phyloP scores from a whole-genome alignment of 64 coral and sea anemone species.

The Pocillopora damicornis region DNA sequence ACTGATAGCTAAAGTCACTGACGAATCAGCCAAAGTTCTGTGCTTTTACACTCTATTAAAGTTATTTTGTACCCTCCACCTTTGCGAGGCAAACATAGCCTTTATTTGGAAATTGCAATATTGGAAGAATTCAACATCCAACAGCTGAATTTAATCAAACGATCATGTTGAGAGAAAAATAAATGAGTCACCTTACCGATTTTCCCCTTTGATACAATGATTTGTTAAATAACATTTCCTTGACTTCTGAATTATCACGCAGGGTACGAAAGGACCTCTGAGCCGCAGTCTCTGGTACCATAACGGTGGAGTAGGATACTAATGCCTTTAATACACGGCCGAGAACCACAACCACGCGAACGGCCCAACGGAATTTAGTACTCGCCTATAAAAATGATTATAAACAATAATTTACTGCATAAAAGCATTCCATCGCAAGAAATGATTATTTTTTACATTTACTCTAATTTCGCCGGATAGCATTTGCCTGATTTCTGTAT shows the following conservation, averaged over 20 bases:
- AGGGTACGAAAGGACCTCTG: conserved; percentile 71
- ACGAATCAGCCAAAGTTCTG: too few relatives aligned
- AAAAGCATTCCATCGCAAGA: too few relatives aligned
- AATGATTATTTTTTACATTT: too few relatives aligned
- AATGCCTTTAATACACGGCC: conserved; percentile 26
- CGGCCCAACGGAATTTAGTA: conserved; percentile 50
- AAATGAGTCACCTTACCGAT: conserved; percentile 44
- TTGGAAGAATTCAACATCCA: too few relatives aligned
- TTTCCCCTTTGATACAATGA: conserved; percentile 73
- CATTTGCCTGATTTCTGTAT: too few relatives aligned
- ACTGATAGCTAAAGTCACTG: too few relatives aligned
- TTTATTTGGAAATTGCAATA: too few relatives aligned
- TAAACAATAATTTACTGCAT: too few relatives aligned
- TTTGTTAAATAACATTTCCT: conserved; percentile 88
- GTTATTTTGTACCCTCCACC: too few relatives aligned
- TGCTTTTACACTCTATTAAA: too few relatives aligned
- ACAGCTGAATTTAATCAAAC: not conserved
- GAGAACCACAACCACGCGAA: conserved; percentile 31
- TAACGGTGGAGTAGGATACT: conserved; percentile 20
- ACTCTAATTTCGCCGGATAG: too few relatives aligned
- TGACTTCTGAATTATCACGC: conserved; percentile 59
- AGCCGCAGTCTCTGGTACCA: conserved; percentile 60
- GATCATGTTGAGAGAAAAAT: not conserved
- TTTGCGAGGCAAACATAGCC: too few relatives aligned
- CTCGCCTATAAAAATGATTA: conserved; percentile 46